These are phyloP conservation scores for Melipona bicolor DNA, from an alignment of 2,888 invertebrate genomes.

Conservation along the genomic window DNA sequence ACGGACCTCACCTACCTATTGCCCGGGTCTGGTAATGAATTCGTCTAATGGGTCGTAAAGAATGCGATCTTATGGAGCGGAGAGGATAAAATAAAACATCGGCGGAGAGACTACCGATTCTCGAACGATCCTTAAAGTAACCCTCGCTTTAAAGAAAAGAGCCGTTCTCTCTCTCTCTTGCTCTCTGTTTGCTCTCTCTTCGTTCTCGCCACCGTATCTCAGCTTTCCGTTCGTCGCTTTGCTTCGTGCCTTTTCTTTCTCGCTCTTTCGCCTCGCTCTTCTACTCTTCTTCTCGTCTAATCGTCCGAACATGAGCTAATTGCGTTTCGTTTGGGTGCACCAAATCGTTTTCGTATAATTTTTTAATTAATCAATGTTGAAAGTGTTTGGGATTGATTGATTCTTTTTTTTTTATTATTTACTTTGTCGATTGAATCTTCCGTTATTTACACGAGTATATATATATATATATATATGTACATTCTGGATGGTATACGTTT, in stretches of 20 bases:
- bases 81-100: slow-evolving; percentile 83
- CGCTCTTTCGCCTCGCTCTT: background rate
- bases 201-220: background rate
- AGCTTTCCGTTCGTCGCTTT: background rate
- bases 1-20: slow-evolving; percentile 78
- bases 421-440: too few relatives aligned
- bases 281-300: too few relatives aligned
- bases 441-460: too few relatives aligned
- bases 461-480: too few relatives aligned
- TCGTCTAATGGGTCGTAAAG: slow-evolving; percentile 84
- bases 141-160: slow-evolving; percentile 71
- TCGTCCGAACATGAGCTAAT: too few relatives aligned
- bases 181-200: too few relatives aligned
- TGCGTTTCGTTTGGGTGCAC: too few relatives aligned
- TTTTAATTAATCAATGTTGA: too few relatives aligned
- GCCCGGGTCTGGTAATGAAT: slow-evolving; percentile 83
- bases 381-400: too few relatives aligned
- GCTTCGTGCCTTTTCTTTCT: background rate
- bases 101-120: slow-evolving; percentile 80
- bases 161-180: background rate
- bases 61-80: slow-evolving; percentile 84
- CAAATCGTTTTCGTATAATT: too few relatives aligned
- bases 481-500: too few relatives aligned
- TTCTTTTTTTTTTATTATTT: too few relatives aligned
- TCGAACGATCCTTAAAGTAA: slow-evolving; percentile 78